phyloP scores from a whole-genome alignment of 1,140 invertebrate species.

The Cyclina sinensis region DNA sequence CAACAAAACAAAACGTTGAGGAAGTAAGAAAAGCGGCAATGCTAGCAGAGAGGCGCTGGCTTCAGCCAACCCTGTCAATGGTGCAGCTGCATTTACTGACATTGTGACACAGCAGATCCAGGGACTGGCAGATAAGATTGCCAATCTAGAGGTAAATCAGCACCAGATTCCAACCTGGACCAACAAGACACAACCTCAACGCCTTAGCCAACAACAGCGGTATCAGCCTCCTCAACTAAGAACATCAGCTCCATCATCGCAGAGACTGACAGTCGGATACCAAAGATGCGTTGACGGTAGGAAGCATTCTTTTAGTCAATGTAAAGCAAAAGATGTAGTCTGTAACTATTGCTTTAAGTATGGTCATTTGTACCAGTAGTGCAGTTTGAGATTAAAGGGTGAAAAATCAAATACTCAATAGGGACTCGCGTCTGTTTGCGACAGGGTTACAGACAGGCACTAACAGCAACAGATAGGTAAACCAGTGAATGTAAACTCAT shows the following conservation, averaged over 20 bases:
- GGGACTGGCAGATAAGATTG: background rate
- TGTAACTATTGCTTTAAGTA: conserved; percentile 8
- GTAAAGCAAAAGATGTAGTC: background rate
- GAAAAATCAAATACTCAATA: conserved; percentile 39
- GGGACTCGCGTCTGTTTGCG: conserved; percentile 64
- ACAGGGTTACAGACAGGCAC: conserved; percentile 49
- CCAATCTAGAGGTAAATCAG: background rate
- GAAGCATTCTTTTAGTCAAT: conserved; percentile 11
- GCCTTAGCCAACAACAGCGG: background rate
- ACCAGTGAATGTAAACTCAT: background rate
- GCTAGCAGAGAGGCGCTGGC: background rate
- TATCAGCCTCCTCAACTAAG: background rate
- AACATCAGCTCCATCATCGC: background rate
- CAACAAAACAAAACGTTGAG: background rate
- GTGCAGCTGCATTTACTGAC: background rate
- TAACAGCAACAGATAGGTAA: no score
- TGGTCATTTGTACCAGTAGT: background rate
- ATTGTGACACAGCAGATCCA: background rate
- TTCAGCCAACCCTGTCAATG: background rate
- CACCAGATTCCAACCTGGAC: background rate
- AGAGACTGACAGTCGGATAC: background rate
- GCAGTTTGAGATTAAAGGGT: background rate
- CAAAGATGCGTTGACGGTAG: background rate
- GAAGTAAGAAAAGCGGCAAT: background rate
- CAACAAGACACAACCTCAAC: background rate